A percentile compares a stretch with the other conserved stretches of the same genome.
These are phyloP conservation scores for Lipophrys pholis DNA, from an alignment of 2,113 vertebrate genomes.

Conservation along the genomic window DNA sequence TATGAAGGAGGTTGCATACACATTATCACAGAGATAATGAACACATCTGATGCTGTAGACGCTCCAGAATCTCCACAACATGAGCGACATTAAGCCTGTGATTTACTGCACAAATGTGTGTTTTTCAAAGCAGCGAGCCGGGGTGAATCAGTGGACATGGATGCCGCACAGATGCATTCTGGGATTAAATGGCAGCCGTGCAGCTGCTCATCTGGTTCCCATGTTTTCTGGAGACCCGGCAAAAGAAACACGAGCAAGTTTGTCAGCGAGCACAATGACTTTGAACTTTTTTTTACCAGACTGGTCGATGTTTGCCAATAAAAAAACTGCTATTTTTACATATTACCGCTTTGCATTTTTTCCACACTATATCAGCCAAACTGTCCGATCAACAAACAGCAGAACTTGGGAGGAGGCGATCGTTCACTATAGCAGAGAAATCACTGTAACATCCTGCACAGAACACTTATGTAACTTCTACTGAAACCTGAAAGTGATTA, in stretches of 20 bases:
- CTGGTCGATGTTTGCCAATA: conserved; percentile 43
- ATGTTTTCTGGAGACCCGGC: conserved; percentile 54
- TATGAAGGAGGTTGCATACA: conserved; percentile 1
- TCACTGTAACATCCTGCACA: conserved; percentile 18
- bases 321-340: conserved; percentile 44
- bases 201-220: conserved; percentile 65
- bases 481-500: conserved; percentile 53
- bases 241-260: conserved; percentile 49
- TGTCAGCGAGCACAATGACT: conserved; percentile 54
- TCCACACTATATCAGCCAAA: conserved; percentile 39
- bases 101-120: conserved; percentile 26
- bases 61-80: conserved; percentile 8
- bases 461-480: conserved; percentile 42
- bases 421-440: conserved; percentile 21
- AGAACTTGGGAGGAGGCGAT: conserved; percentile 19
- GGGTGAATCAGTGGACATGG: conserved; percentile 57
- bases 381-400: conserved; percentile 43
- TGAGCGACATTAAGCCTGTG: not conserved
- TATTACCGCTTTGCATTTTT: conserved; percentile 45
- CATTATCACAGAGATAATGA: conserved; percentile 22
- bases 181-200: conserved; percentile 44
- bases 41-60: not conserved
- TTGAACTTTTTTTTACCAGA: conserved; percentile 58
- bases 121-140: conserved; percentile 11
- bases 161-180: conserved; percentile 67